These are phyloP conservation scores for Chaetogeoica ovagalla DNA, from an alignment of 2,888 invertebrate genomes.

Conservation along the genomic window DNA sequence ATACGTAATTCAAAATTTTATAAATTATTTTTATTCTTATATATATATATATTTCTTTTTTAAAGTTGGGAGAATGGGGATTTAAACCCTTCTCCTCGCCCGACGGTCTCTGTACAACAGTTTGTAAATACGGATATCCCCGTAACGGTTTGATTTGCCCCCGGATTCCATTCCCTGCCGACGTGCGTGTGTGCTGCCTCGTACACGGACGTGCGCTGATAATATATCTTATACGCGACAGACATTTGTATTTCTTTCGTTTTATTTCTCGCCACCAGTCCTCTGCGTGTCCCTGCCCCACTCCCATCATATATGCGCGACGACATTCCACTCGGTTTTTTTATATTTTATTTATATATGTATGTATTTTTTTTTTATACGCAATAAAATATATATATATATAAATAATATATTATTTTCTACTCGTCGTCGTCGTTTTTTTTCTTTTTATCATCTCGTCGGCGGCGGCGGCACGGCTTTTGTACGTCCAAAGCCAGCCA, in stretches of 20 bases:
- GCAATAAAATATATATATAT: neutral
- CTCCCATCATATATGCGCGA: constrained; percentile 16
- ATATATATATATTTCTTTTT: too few relatives aligned
- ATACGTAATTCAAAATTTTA: too few relatives aligned
- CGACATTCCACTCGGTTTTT: constrained; percentile 44
- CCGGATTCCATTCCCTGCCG: constrained; percentile 40
- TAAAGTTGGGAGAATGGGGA: too few relatives aligned
- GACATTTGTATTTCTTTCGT: constrained; percentile 37
- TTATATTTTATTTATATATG: constrained; percentile 7
- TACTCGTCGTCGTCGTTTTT: constrained; percentile 19
- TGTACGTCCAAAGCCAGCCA: constrained; percentile 38
- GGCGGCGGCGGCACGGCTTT: constrained; percentile 47
- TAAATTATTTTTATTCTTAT: too few relatives aligned
- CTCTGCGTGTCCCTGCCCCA: constrained; percentile 2
- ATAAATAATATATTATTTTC: constrained; percentile 35
- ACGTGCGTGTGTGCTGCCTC: neutral
- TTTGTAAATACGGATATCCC: neutral
- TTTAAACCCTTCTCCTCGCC: too few relatives aligned
- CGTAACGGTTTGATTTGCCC: constrained; percentile 13
- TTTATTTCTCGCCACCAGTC: constrained; percentile 40
- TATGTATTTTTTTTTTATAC: neutral
- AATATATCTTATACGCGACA: constrained; percentile 11
- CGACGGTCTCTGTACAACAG: too few relatives aligned
- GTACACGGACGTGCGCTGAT: neutral
- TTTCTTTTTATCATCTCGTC: constrained; percentile 22